Evolutionary conservation across 2,888 invertebrate species (phyloP).

Genomic region (Rhyacophila evoluta): DNA sequence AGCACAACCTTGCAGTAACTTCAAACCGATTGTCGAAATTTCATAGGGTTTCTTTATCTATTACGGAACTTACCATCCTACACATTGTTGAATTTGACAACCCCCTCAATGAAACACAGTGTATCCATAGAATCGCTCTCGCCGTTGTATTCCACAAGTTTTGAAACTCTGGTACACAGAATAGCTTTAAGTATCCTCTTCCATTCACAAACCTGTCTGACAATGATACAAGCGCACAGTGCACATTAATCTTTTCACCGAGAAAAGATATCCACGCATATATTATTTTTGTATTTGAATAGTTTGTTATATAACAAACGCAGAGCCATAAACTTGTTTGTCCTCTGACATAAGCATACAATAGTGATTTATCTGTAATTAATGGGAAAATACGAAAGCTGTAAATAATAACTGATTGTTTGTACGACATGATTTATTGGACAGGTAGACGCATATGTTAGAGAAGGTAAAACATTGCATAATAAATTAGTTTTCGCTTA

Average conservation of each 20-base stretch:
- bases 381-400: neutral
- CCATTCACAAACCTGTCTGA: neutral
- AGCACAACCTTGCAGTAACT: too few species aligned
- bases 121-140: too few species aligned
- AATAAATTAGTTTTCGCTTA: neutral
- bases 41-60: too few species aligned
- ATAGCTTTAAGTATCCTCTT: neutral
- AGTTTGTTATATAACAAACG: neutral
- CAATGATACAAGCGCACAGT: neutral
- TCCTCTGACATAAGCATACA: neutral
- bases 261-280: neutral
- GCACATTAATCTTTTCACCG: neutral
- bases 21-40: too few species aligned
- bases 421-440: neutral
- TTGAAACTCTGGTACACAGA: too few species aligned
- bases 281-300: neutral
- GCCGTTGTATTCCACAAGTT: too few species aligned
- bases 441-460: neutral
- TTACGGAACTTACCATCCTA: too few species aligned
- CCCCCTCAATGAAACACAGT: too few species aligned
- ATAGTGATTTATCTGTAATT: conserved; percentile 1
- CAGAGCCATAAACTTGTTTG: neutral
- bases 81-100: too few species aligned
- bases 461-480: neutral
- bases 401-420: neutral